Base-by-base conservation (phyloP, 2,113 vertebrate genomes). In the Notothenia rossii region DNA sequence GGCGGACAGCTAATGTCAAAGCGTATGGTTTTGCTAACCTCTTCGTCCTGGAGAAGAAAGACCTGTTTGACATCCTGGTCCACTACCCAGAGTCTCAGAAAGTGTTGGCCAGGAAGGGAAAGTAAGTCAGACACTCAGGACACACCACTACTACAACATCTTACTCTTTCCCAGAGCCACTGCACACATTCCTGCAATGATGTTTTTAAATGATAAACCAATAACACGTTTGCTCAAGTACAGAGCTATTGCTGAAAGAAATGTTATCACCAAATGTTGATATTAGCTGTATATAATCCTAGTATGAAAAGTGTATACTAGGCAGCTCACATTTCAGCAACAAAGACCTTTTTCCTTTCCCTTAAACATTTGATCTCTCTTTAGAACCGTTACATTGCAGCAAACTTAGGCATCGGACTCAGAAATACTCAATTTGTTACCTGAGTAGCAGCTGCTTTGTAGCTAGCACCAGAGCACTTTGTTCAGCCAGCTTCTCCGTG, bases 1-100 rank as follows among this genome's bases (percentile, higher is more conserved):
- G 96, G 17, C 94, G 97, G 59, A 99, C 97, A 0, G 97, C 98
- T n/a, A 95, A 98, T 0, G 97, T 99, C 43, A 95, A 96, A 43
- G 97, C 98, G 12, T 95, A 96, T 1, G 98, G 98, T 10, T 99
- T 99, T 36, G 96, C 96, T 60, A 98, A 98, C 81, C 96, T 99
- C 58, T 96, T 98, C 46, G 97, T 97, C 66, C 93, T 99, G 87
- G 96, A 99, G 86, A 99, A 98, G 93, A 99, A 96, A 84, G 96
- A 96, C 51, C 95, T 98, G 77, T 96, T 95, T 74, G 96, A 98
- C 86, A 99, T 99, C 86, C 91, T 99, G 66, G 84, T 96, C 68
- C 94, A 98, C 83, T 99, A 99, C 76, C 98, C 98, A 1, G 96
- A 98, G 77, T 98, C 97, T 40, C 96, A 99, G 91, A 99, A 96